A percentile compares a stretch with the other conserved stretches of the same genome.
Evolutionary conservation across 2,113 vertebrate genomes (phyloP).

Genomic region (Ptychochromis oligacanthus): DNA sequence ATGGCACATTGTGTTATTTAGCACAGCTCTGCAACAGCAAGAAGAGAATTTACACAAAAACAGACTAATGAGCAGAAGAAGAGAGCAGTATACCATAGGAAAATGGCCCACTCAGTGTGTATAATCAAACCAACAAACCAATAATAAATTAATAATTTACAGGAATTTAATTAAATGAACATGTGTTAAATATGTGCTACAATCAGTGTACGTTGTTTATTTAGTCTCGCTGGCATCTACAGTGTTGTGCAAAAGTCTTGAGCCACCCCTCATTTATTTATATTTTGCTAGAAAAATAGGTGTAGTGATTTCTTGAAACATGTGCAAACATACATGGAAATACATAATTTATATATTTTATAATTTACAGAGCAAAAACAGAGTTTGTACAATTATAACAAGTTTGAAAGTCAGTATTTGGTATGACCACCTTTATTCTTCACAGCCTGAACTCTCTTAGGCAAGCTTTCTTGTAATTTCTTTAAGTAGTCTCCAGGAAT

Average conservation of each 20-base stretch:
- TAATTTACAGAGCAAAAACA: no score
- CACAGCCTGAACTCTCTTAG: no score
- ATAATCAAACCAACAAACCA: slow-evolving; percentile 7
- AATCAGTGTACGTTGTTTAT: no score
- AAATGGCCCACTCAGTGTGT: not conserved
- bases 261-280: not conserved
- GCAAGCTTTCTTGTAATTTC: no score
- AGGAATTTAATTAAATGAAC: not conserved
- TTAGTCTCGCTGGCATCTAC: no score
- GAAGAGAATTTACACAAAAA: not conserved
- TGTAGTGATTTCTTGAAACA: not conserved
- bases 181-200: not conserved
- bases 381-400: no score
- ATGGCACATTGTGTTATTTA: not conserved
- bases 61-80: not conserved
- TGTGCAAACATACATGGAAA: no score
- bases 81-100: not conserved
- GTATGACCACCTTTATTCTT: no score
- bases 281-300: not conserved
- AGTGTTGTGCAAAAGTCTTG: no score
- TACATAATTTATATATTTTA: no score
- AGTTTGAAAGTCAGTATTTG: no score
- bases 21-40: not conserved
- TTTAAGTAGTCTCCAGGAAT: no score
- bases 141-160: not conserved